Conservation (phyloP, 2,113 vertebrate species). For the Petrocephalus zakoni region DNA sequence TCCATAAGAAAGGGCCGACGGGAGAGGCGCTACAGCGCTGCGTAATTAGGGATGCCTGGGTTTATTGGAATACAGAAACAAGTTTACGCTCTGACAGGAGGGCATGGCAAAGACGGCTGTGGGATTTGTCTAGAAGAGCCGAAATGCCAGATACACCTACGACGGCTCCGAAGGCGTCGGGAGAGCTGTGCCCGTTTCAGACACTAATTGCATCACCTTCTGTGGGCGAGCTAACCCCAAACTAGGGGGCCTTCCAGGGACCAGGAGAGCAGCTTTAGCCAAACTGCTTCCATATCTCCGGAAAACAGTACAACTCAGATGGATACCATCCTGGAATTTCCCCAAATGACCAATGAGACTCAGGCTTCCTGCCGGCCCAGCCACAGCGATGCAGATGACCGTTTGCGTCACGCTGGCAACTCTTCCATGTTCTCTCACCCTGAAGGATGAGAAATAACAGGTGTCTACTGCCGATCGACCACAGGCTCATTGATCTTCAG, state of each 20-base stretch:
- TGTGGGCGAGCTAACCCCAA: too few species aligned
- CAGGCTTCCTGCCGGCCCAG: neutral
- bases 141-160: neutral
- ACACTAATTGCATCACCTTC: neutral
- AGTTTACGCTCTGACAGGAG: neutral
- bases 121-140: neutral
- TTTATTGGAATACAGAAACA: neutral
- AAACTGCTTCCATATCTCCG: neutral
- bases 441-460: neutral
- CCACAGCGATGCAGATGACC: neutral
- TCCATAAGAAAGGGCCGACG: neutral
- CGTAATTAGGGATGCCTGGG: slow-evolving; percentile 5
- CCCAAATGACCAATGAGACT: neutral
- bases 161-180: neutral
- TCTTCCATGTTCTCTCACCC: neutral
- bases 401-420: too few species aligned
- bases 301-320: neutral
- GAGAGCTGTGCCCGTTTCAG: neutral
- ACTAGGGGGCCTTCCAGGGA: neutral
- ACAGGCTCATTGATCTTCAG: neutral
- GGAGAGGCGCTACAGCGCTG: neutral
- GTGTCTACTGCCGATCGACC: neutral
- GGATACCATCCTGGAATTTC: neutral
- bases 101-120: neutral
- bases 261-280: neutral